A percentile compares a stretch with the other conserved stretches of the same genome.
These are phyloP conservation scores for Microctonus hyperodae DNA, from an alignment of 2,888 invertebrate genomes.

Conservation along the genomic window DNA sequence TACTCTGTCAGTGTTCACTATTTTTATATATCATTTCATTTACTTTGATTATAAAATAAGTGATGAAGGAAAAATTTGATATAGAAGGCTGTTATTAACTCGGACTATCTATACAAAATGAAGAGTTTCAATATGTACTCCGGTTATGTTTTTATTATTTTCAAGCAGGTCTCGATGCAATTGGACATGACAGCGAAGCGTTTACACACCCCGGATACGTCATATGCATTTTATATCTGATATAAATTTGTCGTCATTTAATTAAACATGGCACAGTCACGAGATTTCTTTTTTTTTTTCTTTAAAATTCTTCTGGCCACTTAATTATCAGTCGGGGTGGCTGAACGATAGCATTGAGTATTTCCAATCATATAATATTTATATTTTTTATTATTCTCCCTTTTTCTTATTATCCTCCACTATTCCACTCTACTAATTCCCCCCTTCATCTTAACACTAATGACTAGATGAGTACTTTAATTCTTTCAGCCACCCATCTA, in stretches of 20 bases:
- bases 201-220: slow-evolving; percentile 11
- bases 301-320: too few relatives aligned
- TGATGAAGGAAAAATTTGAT: neutral
- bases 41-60: neutral
- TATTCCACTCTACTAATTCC: too few relatives aligned
- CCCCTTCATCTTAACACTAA: slow-evolving; percentile 52
- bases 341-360: slow-evolving; percentile 53
- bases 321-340: slow-evolving; percentile 55
- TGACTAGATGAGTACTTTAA: slow-evolving; percentile 58
- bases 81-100: neutral
- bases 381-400: slow-evolving; percentile 28
- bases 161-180: slow-evolving; percentile 32
- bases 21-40: slow-evolving; percentile 1
- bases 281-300: slow-evolving; percentile 30
- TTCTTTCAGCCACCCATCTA: slow-evolving; percentile 55
- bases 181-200: slow-evolving; percentile 22
- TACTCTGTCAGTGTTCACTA: neutral
- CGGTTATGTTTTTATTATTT: neutral
- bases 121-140: neutral
- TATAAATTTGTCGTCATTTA: slow-evolving; percentile 37
- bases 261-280: slow-evolving; percentile 17
- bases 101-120: slow-evolving; percentile 2
- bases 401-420: slow-evolving; percentile 41
- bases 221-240: slow-evolving; percentile 16
- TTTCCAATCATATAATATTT: slow-evolving; percentile 31